Conservation (phyloP, 1,140 invertebrate genomes). For the Eupristina koningsbergeri region DNA sequence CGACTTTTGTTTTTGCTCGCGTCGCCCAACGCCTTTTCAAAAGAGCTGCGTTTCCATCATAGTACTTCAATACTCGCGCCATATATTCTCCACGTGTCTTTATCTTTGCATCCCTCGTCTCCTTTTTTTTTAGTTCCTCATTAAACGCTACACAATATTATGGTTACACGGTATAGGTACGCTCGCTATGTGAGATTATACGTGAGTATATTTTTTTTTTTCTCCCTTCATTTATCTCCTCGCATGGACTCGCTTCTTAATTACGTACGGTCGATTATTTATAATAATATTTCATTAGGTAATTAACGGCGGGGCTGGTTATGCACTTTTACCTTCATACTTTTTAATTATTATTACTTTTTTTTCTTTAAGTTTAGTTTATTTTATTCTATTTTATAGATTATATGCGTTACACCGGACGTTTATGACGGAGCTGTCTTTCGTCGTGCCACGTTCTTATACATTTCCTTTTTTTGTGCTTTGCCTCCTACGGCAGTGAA, state of each 20-base stretch:
- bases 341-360: conserved; percentile 53
- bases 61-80: conserved; percentile 46
- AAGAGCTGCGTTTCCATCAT: conserved; percentile 29
- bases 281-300: conserved; percentile 65
- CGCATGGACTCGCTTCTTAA: conserved; percentile 66
- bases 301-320: conserved; percentile 60
- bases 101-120: conserved; percentile 30
- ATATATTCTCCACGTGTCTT: conserved; percentile 29
- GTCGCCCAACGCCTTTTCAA: neutral
- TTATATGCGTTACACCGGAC: conserved; percentile 56
- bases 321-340: conserved; percentile 52
- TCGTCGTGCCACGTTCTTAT: conserved; percentile 52
- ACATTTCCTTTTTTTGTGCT: conserved; percentile 45
- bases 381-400: conserved; percentile 51
- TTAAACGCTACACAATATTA: conserved; percentile 64
- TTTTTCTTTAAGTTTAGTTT: conserved; percentile 58
- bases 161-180: conserved; percentile 65
- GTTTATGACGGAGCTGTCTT: conserved; percentile 63
- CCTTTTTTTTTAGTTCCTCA: conserved; percentile 50
- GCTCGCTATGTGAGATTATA: conserved; percentile 64
- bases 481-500: conserved; percentile 41
- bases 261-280: conserved; percentile 69
- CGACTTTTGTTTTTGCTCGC: neutral
- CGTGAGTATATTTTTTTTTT: conserved; percentile 65
- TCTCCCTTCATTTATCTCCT: conserved; percentile 50